Evolutionary conservation across 2,113 vertebrate genomes (phyloP).

Genomic region (Pagrus major): DNA sequence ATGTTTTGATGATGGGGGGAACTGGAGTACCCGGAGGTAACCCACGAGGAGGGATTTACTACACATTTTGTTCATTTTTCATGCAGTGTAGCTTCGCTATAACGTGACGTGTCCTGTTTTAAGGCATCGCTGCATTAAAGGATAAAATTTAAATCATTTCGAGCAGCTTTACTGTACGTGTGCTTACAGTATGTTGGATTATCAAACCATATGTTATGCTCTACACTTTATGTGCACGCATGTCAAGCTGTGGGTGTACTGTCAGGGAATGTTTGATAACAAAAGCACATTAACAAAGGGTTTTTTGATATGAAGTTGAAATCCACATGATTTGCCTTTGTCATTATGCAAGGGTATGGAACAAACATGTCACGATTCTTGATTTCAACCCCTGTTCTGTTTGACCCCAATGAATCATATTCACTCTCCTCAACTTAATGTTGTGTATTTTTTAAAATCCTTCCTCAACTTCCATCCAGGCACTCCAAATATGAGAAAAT

Average conservation of each 20-base stretch:
- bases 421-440: background rate
- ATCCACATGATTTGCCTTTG: slow-evolving; percentile 5
- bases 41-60: background rate
- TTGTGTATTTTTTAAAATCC: background rate
- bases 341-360: slow-evolving; percentile 8
- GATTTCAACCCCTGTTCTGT: slow-evolving; percentile 4
- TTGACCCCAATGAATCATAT: slow-evolving; percentile 21
- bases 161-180: background rate
- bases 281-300: background rate
- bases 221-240: background rate
- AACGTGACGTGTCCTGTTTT: background rate
- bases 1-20: no score
- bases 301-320: background rate
- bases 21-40: no score
- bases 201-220: background rate
- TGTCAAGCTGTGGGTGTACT: background rate
- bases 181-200: slow-evolving; percentile 10
- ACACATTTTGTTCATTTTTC: background rate
- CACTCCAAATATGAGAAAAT: no score
- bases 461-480: background rate
- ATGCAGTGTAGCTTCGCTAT: no score
- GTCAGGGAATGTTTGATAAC: background rate
- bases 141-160: slow-evolving; percentile 14
- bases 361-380: slow-evolving; percentile 19
- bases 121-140: background rate